Conservation (phyloP, 2,888 invertebrate species). For the Microplitis manilae region DNA sequence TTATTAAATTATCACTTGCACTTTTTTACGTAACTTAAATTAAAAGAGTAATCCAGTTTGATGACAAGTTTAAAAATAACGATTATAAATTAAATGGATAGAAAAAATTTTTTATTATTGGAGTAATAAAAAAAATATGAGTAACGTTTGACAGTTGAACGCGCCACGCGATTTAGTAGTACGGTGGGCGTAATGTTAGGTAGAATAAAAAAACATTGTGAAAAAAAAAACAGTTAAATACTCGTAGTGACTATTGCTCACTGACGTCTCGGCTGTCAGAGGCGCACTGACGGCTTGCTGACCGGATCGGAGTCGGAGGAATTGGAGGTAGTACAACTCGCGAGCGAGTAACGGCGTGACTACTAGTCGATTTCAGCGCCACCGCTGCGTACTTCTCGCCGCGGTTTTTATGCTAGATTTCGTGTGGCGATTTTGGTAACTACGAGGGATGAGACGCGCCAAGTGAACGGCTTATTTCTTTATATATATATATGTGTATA, state of each 20-base stretch:
- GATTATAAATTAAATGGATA: background rate
- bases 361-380: constrained; percentile 27
- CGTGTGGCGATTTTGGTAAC: constrained; percentile 10
- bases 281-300: constrained; percentile 51
- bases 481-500: too few relatives aligned
- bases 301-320: constrained; percentile 60
- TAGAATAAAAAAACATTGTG: constrained; percentile 4
- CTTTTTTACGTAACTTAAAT: constrained; percentile 12
- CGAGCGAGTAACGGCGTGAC: constrained; percentile 37
- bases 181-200: constrained; percentile 40
- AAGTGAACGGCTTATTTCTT: constrained; percentile 15
- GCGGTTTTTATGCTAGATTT: background rate
- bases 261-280: constrained; percentile 64
- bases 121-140: background rate
- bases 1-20: constrained; percentile 9
- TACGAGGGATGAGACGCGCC: constrained; percentile 29
- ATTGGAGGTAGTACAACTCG: constrained; percentile 42
- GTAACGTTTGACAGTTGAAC: constrained; percentile 49
- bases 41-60: background rate
- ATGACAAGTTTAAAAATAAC: constrained; percentile 11
- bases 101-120: background rate
- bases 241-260: constrained; percentile 46
- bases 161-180: constrained; percentile 45
- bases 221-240: background rate
- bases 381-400: background rate